phyloP scores from a whole-genome alignment of 2,888 invertebrate species.

The Diplazon laetatorius region DNA sequence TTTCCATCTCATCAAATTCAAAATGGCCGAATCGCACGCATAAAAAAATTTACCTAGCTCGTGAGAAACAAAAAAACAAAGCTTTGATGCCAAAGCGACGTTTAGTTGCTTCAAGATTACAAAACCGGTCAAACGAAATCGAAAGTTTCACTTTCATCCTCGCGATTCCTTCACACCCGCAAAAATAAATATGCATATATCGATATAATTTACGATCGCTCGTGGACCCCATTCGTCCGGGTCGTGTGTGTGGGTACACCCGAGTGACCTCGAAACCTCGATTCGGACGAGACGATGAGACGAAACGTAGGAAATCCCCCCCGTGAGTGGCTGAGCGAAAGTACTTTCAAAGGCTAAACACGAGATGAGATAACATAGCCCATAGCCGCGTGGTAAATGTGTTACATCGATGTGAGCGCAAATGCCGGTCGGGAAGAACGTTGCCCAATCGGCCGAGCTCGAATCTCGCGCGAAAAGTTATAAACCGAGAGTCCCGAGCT shows the following conservation, averaged over 20 bases:
- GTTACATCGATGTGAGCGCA: neutral
- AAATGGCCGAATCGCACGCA: no score
- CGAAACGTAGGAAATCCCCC: slow-evolving; percentile 4
- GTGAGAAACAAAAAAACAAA: neutral
- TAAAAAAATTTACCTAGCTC: no score
- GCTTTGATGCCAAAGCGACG: neutral
- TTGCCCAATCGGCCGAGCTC: slow-evolving; percentile 17
- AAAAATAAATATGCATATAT: neutral
- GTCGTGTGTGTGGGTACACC: slow-evolving; percentile 4
- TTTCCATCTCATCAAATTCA: no score
- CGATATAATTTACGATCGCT: neutral
- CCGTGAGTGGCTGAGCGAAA: neutral
- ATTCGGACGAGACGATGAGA: neutral
- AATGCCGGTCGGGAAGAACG: neutral
- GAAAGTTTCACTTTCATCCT: slow-evolving; percentile 54
- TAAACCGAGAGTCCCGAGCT: no score
- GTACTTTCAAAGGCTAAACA: neutral
- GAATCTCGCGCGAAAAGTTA: neutral
- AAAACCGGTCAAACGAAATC: slow-evolving; percentile 50
- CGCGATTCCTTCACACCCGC: neutral
- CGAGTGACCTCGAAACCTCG: slow-evolving; percentile 57
- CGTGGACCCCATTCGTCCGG: slow-evolving; percentile 18
- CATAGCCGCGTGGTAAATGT: no score
- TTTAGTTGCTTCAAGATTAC: neutral
- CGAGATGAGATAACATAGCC: no score